These are phyloP conservation scores for Oreochromis tanganicae DNA, from an alignment of 2,113 vertebrate species.

Conservation along the genomic window DNA sequence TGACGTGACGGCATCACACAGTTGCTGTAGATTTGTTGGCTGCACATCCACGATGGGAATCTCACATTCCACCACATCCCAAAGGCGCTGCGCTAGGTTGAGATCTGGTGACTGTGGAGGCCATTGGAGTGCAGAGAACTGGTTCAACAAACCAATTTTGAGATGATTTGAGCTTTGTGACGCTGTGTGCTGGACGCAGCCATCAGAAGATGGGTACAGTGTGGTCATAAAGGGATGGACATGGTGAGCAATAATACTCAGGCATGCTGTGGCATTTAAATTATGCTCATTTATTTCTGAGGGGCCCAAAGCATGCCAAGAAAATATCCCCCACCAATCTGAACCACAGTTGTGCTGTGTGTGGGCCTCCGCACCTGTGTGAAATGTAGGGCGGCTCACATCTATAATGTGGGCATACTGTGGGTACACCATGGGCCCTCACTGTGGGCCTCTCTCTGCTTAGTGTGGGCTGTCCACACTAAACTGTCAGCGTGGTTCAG, in stretches of 20 bases:
- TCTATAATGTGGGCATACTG: background rate
- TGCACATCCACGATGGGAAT: rapidly evolving
- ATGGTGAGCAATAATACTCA: background rate
- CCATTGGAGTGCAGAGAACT: rapidly evolving
- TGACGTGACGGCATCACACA: rapidly evolving
- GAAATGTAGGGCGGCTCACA: background rate
- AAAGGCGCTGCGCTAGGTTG: rapidly evolving
- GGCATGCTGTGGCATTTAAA: background rate
- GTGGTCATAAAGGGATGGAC: background rate
- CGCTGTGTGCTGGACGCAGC: background rate
- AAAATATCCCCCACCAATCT: background rate
- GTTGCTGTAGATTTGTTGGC: background rate
- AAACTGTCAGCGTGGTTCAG: background rate
- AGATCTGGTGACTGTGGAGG: background rate
- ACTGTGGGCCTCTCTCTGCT: background rate
- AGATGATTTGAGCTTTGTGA: background rate
- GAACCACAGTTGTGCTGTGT: background rate
- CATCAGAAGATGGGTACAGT: background rate
- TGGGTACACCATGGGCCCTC: background rate
- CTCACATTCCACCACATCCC: background rate
- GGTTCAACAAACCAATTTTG: background rate
- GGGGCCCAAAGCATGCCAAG: background rate
- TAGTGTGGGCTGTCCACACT: background rate
- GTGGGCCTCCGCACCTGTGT: background rate
- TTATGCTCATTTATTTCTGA: background rate